Evolutionary conservation across 2,113 vertebrate genomes (phyloP).

Genomic region (Polypterus senegalus): DNA sequence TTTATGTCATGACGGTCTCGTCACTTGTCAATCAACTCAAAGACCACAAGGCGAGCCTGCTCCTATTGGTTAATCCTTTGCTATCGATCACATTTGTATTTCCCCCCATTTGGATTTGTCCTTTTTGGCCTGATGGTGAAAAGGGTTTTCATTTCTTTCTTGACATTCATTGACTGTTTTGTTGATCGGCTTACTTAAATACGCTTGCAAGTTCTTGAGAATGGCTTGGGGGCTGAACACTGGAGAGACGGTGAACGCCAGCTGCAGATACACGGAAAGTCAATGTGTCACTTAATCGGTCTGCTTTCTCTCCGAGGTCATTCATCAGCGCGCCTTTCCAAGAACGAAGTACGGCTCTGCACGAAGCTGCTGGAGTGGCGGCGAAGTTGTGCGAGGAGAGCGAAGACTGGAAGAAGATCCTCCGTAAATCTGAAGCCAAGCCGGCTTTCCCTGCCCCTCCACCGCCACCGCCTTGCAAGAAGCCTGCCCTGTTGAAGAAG

Average conservation of each 20-base stretch:
- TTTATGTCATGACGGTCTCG: no score
- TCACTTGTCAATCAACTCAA: no score
- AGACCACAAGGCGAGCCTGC: no score
- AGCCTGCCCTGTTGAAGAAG: conserved; percentile 59
- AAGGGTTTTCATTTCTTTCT: no score
- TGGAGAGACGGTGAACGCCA: no score
- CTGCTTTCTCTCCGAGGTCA: conserved; percentile 43
- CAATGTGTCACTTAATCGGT: not conserved
- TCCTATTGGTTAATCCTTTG: no score
- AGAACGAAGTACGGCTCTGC: conserved; percentile 65
- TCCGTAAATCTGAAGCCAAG: conserved; percentile 42
- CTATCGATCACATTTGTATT: no score
- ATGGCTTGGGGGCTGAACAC: not conserved
- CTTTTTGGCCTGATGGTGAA: no score
- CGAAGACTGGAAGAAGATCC: conserved; percentile 49
- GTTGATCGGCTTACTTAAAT: no score
- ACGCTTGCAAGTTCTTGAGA: no score
- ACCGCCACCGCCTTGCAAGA: conserved; percentile 49
- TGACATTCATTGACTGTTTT: no score
- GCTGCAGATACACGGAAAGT: not conserved
- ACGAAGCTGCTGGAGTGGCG: conserved; percentile 71
- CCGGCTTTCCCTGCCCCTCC: conserved; percentile 46
- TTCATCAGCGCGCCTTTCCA: conserved; percentile 59
- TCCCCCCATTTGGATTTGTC: no score
- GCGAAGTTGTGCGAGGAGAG: conserved; percentile 64